Base-by-base conservation (phyloP, 2,888 invertebrate species). In the Cheilosia variabilis region DNA sequence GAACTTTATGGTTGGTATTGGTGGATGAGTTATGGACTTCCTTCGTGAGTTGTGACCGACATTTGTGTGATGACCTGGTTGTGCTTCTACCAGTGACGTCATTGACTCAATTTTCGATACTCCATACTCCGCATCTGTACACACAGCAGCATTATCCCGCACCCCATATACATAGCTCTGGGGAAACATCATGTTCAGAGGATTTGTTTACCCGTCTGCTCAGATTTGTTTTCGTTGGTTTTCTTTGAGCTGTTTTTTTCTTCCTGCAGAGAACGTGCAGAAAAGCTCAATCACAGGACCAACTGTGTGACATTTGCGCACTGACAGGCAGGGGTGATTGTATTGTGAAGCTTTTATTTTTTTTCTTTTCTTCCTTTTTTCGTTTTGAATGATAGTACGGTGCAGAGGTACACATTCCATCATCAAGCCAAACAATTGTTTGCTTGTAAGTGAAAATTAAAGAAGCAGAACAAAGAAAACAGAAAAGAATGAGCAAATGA, bases 31-130 rank as follows among this genome's bases (percentile, higher is more conserved):
- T 76, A 76, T 80, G 71, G 71, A 71, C 62, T 71, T 80, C 65
- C 63, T 76, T 76, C 76, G 76, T 80, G 80, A 71, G 63, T 63
- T 69, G 81, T 86, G 86, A 81, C 86, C 86, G 86, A 86, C 81
- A 81, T 86, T 81, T 52, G 24, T 63, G 43, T 72, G 76, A 81
- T 86, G 86, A 72, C 86, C 81, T 86, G 76, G 81, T 86, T 84
- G 65, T 71, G 76, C 50, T 27, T 27, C 27, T 27, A 6, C 6
- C 53, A 76, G 86, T 81, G 86, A 86, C 86, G 86, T 86, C 86
- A 86, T 86, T 76, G 86, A 81, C 75, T 81, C 66, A 80, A 71
- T 50, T 76, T 81, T 76, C 66, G 45, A 72, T 76, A 72, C 62
- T 17, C 13, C 7, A 5, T 76, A 72, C 62, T 17, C 13, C 7